These are phyloP conservation scores for Numenius arquata DNA, from an alignment of 2,113 vertebrate genomes.

Conservation along the genomic window DNA sequence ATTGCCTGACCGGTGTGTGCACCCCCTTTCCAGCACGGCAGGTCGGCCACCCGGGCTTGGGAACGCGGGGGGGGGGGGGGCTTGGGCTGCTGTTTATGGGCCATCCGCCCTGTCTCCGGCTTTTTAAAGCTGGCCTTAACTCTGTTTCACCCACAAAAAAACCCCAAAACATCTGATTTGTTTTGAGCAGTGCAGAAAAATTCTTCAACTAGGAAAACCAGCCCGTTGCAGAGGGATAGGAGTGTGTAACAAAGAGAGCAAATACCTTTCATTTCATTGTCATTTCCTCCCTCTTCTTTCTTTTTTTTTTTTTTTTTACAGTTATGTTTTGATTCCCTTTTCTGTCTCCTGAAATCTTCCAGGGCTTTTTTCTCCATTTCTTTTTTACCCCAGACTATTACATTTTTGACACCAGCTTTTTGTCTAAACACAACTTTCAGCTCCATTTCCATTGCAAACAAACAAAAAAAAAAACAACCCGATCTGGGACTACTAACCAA, in stretches of 20 bases:
- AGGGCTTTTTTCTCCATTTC: background rate
- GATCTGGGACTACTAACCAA: background rate
- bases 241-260: background rate
- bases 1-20: accelerated
- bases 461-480: background rate
- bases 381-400: background rate
- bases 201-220: background rate
- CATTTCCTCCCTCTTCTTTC: accelerated
- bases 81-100: background rate
- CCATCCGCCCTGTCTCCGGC: background rate
- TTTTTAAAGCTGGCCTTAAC: too few species aligned
- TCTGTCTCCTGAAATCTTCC: background rate
- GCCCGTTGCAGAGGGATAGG: background rate
- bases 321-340: background rate
- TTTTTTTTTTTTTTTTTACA: background rate
- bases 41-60: background rate
- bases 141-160: background rate
- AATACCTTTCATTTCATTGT: background rate
- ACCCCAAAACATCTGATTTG: background rate
- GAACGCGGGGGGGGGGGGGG: accelerated
- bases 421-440: background rate
- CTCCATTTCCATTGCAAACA: background rate
- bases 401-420: background rate
- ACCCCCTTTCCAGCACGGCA: background rate
- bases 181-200: background rate